Evolutionary conservation across 1,140 invertebrate genomes (phyloP), one percentile per base, ranked within the genome.

Genomic region (Drosophila murphyi): DNA sequence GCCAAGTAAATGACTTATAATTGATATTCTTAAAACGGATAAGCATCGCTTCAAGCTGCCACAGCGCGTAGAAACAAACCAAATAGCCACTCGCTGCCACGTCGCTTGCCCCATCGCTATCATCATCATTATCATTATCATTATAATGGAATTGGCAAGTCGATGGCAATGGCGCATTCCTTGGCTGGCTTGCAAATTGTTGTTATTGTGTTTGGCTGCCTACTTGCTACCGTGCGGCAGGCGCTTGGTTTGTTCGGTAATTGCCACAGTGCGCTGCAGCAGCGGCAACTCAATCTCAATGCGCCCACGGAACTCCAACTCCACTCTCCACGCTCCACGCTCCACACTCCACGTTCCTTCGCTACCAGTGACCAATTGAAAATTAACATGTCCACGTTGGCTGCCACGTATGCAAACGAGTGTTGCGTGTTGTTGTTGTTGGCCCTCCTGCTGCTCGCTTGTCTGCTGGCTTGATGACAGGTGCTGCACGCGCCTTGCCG

Each of bases 1-100:
- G 83, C 69, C 80, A 80, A 80, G 74, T 80, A 90, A 90, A 90
- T 90, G 82, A 90, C 77, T 81, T 90, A 90, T 90, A 90, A 90
- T 90, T 90, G 87, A 88, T 90, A 90, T 90, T 90, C 87, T 72
- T 76, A 83, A 90, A 90, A 90, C 82, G 87, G 88, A 88, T 88
- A 88, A 80, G 72, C 85, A 88, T 88, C 85, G 72, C 35, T 37
- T 6, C 65, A 43, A 52, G 62, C 39, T 8, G 67, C 32, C 4
- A 31, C 20, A 4, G 34, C 35, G 10, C 3, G 39, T 10, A 3
- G 8, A 8, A 43, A 2, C 39, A n/a, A 20, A 20, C 20, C 20
- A 20, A 20, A 20, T 20, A 20, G 20, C 20, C 20, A 20, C 20
- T 20, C 20, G 10, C 39, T 3, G 3, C 39, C 10, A 43, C 39